These are phyloP conservation scores for Stichodactyla helianthus DNA, from an alignment of 64 coral and sea anemone species.

Conservation along the genomic window DNA sequence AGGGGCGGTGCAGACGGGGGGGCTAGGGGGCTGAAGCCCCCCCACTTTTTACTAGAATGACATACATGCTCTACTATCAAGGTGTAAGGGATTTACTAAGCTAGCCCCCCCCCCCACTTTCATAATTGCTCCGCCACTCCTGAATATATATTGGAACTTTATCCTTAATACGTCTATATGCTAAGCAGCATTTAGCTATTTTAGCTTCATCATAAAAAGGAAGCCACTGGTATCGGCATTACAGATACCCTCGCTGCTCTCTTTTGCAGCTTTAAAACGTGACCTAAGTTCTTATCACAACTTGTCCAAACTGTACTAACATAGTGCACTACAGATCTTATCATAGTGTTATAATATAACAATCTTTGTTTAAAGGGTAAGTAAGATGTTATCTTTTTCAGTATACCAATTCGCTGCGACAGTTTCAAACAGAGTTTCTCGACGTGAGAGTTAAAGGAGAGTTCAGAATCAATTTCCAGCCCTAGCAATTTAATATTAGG, in stretches of 20 bases:
- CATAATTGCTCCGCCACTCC: too few relatives aligned
- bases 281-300: constrained; percentile 9
- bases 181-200: not conserved
- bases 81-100: too few relatives aligned
- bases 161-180: not conserved
- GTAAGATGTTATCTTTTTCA: constrained; percentile 12
- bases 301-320: constrained; percentile 9
- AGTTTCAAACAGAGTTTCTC: constrained; percentile 14
- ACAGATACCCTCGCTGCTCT: constrained; percentile 33
- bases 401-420: constrained; percentile 5
- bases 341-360: constrained; percentile 21
- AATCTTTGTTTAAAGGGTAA: not conserved
- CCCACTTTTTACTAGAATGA: too few relatives aligned
- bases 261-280: constrained; percentile 37
- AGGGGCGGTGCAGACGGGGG: too few relatives aligned
- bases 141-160: constrained; percentile 6
- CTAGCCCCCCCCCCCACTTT: too few relatives aligned
- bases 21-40: too few relatives aligned
- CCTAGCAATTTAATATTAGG: not conserved
- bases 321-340: constrained; percentile 14
- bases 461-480: not conserved
- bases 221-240: constrained; percentile 11
- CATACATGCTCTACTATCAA: too few relatives aligned
- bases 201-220: constrained; percentile 16
- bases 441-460: constrained; percentile 6